phyloP scores from a whole-genome alignment of 1,140 invertebrate species.

The Habropoda laboriosa region DNA sequence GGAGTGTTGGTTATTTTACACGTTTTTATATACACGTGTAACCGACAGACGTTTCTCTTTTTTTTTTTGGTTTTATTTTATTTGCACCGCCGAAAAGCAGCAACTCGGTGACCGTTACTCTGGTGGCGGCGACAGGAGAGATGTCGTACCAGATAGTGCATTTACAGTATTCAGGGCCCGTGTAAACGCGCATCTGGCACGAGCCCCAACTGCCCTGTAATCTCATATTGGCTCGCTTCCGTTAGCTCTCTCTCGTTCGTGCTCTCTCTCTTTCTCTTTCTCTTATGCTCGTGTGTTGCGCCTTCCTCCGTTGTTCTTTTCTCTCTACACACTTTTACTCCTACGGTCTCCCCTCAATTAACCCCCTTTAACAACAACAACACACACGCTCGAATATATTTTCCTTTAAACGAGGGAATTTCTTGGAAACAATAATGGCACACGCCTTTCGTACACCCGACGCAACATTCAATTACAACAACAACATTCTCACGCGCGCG shows the following conservation, averaged over 20 bases:
- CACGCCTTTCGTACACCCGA: too few species aligned
- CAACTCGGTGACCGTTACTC: conserved; percentile 42
- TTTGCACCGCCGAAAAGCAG: conserved; percentile 37
- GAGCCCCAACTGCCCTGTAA: conserved; percentile 86
- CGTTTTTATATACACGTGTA: background rate
- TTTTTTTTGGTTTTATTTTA: background rate
- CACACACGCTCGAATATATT: background rate
- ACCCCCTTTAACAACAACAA: background rate
- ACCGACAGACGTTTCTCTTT: background rate
- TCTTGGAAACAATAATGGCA: background rate
- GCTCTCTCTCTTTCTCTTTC: conserved; percentile 29
- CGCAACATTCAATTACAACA: too few species aligned
- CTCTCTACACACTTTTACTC: background rate
- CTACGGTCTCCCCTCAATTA: background rate
- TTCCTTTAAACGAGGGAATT: background rate
- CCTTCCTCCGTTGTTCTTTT: background rate
- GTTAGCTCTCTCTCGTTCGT: conserved; percentile 48
- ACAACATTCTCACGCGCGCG: too few species aligned
- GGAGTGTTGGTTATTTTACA: background rate
- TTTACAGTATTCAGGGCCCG: conserved; percentile 95
- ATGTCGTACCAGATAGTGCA: conserved; percentile 99
- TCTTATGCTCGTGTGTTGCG: conserved; percentile 1
- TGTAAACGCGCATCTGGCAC: conserved; percentile 99
- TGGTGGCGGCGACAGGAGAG: conserved; percentile 82
- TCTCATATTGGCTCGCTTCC: conserved; percentile 67